Base-by-base conservation (phyloP, 37 sponge, comb jelly and placozoan genomes). In the Aphrocallistes beatrix region DNA sequence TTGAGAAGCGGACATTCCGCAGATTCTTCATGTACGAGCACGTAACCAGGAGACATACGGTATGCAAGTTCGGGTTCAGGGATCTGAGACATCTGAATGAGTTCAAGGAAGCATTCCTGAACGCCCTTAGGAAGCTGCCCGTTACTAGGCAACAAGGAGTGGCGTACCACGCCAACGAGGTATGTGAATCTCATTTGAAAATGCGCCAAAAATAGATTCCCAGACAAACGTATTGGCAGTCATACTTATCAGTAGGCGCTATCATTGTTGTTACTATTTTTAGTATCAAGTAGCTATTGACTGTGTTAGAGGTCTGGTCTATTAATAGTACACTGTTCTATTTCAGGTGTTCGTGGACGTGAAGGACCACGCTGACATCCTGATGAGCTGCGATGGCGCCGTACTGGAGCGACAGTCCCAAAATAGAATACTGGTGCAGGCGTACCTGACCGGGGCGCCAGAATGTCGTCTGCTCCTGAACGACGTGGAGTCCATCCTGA, bases 361-460 rank as follows among this genome's bases (percentile, higher is more conserved):
- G 51, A 91, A 91, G 82, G 94, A 94, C 48, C 40, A 85, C 38
- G 88, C 92, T 0, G 85, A 90, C 37, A 94, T 94, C 32, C 75
- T 94, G 82, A 94, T 94, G 94, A 94, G 91, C 85, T 91, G 94
- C 50, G 90, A 94, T 83, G 94, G 94, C 23, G 92, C 94, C 0
- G 94, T 94, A 0, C 69, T 94, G 45, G 94, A 94, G 45, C 81
- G 94, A 38, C 82, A 83, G 42, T 91, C 92, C 6, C 85, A 88
- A 17, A 91, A 90, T 38, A 34, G 90, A n/a, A 38, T 94, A 37
- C 88, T 90, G 45, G 84, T 94, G 21, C 94, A 94, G 75, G 94
- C 92, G 13, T 94, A 91, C 86, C 75, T 86, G 82, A 84, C 88
- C 0, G 92, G 85, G 13, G 38, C 89, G 1, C 88, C 93, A 0